These are phyloP conservation scores for Xanthostigma xanthostigma DNA, from an alignment of 2,888 invertebrate genomes.

Conservation along the genomic window DNA sequence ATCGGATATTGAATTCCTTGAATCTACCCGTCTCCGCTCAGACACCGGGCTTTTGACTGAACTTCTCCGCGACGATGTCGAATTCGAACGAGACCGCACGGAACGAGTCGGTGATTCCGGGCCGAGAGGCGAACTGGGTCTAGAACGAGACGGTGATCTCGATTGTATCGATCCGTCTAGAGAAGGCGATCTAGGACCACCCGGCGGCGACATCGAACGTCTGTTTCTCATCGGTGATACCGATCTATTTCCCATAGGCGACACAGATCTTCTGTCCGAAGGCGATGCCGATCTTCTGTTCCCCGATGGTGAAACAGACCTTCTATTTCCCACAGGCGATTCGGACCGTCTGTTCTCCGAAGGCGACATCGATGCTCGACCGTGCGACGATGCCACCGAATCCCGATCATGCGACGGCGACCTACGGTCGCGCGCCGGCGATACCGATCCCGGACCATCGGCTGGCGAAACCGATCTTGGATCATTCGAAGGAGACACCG, in stretches of 20 bases:
- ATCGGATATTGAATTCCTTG: not conserved
- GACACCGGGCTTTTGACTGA: not conserved
- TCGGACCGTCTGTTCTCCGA: not conserved
- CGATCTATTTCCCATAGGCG: no score
- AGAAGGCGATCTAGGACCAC: no score
- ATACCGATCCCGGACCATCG: constrained; percentile 1
- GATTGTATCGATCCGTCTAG: no score
- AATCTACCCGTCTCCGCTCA: not conserved
- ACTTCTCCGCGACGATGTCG: not conserved
- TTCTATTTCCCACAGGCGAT: not conserved
- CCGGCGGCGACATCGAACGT: no score
- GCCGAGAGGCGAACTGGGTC: constrained; percentile 1
- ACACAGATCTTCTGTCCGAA: no score
- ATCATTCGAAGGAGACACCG: constrained; percentile 10
- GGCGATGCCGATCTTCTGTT: no score
- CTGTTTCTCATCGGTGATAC: no score
- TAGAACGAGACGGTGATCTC: no score
- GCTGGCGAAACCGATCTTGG: constrained; percentile 9
- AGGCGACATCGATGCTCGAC: not conserved
- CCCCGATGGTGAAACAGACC: no score
- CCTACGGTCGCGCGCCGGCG: not conserved
- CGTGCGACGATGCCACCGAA: not conserved
- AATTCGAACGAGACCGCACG: no score
- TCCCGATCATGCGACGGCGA: not conserved
- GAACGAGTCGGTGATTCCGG: constrained; percentile 7